These are phyloP conservation scores for Syngnathus typhle DNA, from an alignment of 2,113 vertebrate species.

Conservation along the genomic window DNA sequence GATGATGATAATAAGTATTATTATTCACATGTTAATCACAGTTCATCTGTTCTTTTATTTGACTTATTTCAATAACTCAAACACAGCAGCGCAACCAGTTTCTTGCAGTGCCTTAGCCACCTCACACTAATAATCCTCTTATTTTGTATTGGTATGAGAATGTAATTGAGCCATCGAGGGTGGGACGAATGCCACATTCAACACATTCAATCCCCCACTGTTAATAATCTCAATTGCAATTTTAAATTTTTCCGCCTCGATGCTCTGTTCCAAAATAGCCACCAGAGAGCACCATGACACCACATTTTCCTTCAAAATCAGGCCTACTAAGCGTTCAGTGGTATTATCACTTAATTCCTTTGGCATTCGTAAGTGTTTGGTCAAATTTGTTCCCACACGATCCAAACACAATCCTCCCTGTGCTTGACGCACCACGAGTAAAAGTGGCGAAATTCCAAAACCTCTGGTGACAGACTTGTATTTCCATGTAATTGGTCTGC, in stretches of 20 bases:
- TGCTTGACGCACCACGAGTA: neutral
- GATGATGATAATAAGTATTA: too few species aligned
- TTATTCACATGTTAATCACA: too few species aligned
- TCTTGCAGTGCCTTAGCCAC: neutral
- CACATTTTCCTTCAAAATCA: neutral
- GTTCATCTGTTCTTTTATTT: too few species aligned
- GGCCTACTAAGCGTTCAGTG: conserved; percentile 31
- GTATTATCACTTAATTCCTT: conserved; percentile 40
- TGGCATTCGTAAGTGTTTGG: conserved; percentile 51
- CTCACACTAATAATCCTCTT: neutral
- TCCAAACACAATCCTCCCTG: neutral
- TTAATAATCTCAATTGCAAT: neutral
- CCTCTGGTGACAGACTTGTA: conserved; percentile 13
- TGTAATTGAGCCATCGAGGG: neutral
- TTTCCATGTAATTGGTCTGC: conserved; percentile 36
- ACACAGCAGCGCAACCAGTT: neutral
- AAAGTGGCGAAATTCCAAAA: conserved; percentile 16
- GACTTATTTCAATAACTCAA: neutral
- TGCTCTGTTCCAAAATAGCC: conserved; percentile 10
- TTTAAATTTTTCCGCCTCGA: neutral
- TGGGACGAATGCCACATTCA: neutral
- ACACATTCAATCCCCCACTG: neutral
- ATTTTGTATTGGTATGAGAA: neutral
- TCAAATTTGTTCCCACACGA: conserved; percentile 8
- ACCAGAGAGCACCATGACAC: conserved; percentile 34